A percentile compares a stretch with the other conserved stretches of the same genome.
Evolutionary conservation across 2,888 invertebrate genomes (phyloP).

Genomic region (Lypha dubia): DNA sequence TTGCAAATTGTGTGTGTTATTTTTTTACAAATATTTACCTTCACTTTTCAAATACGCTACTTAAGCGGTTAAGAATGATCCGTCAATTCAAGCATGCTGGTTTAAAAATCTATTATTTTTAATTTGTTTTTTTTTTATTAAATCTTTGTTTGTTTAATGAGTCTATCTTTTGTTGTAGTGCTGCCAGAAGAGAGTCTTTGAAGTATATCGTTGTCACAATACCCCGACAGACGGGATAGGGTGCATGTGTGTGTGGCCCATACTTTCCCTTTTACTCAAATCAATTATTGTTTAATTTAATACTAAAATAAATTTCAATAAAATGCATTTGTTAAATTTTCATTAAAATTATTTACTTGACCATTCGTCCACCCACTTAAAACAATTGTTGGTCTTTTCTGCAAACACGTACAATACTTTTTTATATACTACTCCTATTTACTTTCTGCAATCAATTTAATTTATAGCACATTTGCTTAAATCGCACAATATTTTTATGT

Average conservation of each 20-base stretch:
- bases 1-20: neutral
- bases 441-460: conserved; percentile 35
- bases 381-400: conserved; percentile 39
- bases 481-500: conserved; percentile 15
- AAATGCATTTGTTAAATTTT: conserved; percentile 16
- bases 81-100: too few species aligned
- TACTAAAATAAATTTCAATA: neutral
- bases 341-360: conserved; percentile 3
- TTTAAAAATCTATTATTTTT: too few species aligned
- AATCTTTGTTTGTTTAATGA: too few species aligned
- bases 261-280: too few species aligned
- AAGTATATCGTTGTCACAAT: too few species aligned
- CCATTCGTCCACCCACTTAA: conserved; percentile 24
- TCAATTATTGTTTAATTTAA: neutral
- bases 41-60: neutral
- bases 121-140: too few species aligned
- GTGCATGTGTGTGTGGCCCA: too few species aligned
- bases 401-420: conserved; percentile 13
- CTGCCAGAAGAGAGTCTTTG: too few species aligned
- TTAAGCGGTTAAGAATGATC: neutral
- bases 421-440: too few species aligned
- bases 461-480: conserved; percentile 47
- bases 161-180: too few species aligned
- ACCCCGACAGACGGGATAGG: too few species aligned
- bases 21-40: neutral